phyloP scores from a whole-genome alignment of 2,888 invertebrate species.

The Lutraria lutraria region DNA sequence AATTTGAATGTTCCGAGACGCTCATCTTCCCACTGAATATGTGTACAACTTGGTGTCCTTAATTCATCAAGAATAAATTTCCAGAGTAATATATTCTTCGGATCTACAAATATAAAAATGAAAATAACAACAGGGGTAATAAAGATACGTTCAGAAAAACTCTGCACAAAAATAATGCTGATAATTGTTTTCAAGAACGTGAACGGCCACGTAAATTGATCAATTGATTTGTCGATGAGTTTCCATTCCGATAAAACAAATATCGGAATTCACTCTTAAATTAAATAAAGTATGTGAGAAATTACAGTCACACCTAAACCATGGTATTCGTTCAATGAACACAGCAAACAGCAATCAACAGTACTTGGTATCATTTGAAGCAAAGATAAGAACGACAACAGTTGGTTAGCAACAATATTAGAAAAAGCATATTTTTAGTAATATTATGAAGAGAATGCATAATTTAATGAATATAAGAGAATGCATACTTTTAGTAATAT shows the following conservation, averaged over 20 bases:
- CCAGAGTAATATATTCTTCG: constrained; percentile 76
- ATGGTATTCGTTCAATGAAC: no score
- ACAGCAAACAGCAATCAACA: no score
- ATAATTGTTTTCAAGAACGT: neutral
- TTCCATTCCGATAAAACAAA: no score
- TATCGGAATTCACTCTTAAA: no score
- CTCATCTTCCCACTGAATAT: constrained; percentile 73
- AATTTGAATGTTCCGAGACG: constrained; percentile 76
- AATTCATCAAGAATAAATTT: constrained; percentile 78
- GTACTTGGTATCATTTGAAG: no score
- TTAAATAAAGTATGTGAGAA: no score
- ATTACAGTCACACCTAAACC: no score
- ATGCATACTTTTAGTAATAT: neutral
- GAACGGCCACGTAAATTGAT: no score
- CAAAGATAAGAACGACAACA: no score
- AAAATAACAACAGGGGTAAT: neutral
- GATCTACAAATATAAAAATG: constrained; percentile 61
- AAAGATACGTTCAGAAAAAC: neutral
- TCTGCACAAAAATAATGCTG: neutral
- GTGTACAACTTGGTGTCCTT: constrained; percentile 48
- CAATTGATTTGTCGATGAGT: no score
- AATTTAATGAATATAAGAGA: neutral
- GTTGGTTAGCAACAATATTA: no score
- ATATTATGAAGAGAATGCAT: neutral
- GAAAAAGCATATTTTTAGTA: no score